Base-by-base conservation (phyloP, 2,888 invertebrate genomes). In the Tricholauxania praeusta region DNA sequence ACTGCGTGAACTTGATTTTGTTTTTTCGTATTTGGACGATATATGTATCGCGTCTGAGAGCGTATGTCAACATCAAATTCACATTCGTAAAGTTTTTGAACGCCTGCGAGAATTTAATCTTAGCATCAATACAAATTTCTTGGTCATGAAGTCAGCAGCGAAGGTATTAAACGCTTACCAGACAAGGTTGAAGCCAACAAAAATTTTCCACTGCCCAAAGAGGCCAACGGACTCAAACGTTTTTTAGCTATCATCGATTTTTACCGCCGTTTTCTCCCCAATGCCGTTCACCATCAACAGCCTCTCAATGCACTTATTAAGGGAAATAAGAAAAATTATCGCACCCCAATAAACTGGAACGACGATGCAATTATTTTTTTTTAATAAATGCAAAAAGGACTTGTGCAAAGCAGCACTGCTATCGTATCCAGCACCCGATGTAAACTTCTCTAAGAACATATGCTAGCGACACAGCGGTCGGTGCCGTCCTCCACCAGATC, bases 1-100 rank as follows among this genome's bases (percentile, higher is more conserved):
- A 4, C 32, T 60, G 12, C 59, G 59, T 15, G 32, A 10, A 22
- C 53, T 73, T 15, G 71, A 66, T 47, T 69, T 75, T 47, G 60
- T 65, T n/a, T 73, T 72, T 28, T 17, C 62, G 6, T 75, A 69
- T n/a, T 47, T 75, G 1, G 73, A 73, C 39, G 75, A 75, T 49
- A 22, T 22, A 2, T 22, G 22, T 22, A 22, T 22, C 22, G 22
- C 22, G 22, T 22, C 22, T 3, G 22, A 59, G 52, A 63, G 19
- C 19, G 49, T 62, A 49, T 51, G 72, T 52, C 2, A 62, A 32
- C 73, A 74, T 53, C 32, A 59, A 15, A 4, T 63, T 32, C 72
- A 75, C 19, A 52, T 67, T 3, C n/a, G 66, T 28, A 22, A n/a
- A n/a, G 22, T 22, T 22, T 22, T 22, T 22, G 22, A 22, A 22